Evolutionary conservation across 2,797 vertebrate genomes (phyloP), one percentile per base, ranked within the genome.

Genomic region (Hozukius guyotensis): DNA sequence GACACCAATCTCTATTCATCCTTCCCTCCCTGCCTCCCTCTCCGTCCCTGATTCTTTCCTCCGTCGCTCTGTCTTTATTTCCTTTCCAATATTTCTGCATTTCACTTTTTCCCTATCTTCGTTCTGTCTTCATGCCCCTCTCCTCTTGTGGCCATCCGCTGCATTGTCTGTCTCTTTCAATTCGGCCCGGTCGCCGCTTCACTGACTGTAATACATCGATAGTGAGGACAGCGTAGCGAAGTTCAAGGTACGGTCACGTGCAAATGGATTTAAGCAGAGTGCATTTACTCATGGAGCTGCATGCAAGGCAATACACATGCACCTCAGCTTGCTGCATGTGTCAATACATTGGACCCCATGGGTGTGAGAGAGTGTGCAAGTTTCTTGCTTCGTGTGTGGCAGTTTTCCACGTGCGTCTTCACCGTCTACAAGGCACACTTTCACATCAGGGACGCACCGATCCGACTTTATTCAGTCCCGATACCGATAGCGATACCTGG

Each of bases 1-100:
- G 91, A 94, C 91, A 93, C 92, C 87, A 86, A 89, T 92, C 89
- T 93, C 89, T 75, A 89, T 87, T 86, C 90, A 89, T 84, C 87
- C 83, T 86, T 82, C 73, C 72, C 72, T 83, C 66, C 55, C 68
- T 63, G 60, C 69, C 81, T 80, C 76, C 46, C 24, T 81, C 75
- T 67, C 75, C 72, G 73, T 88, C 84, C 81, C 89, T 53, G 75
- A 89, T 87, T 88, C 82, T 65, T 65, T 75, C 61, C 38, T 76
- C 57, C 10, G 6, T 81, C 85, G 76, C 80, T 86, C 77, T 70
- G 4, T 93, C 91, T 91, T 80, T 80, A 87, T 87, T 86, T 92
- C 75, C 60, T 65, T 73, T 42, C 64, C 64, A 76, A 46, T 57
- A 32, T 73, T 84, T 67, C 64, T 84, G 75, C 74, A 81, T 87